A percentile compares a stretch with the other conserved stretches of the same genome.
phyloP scores from a whole-genome alignment of 2,888 invertebrate species.

The Mechanitis mazaeus region DNA sequence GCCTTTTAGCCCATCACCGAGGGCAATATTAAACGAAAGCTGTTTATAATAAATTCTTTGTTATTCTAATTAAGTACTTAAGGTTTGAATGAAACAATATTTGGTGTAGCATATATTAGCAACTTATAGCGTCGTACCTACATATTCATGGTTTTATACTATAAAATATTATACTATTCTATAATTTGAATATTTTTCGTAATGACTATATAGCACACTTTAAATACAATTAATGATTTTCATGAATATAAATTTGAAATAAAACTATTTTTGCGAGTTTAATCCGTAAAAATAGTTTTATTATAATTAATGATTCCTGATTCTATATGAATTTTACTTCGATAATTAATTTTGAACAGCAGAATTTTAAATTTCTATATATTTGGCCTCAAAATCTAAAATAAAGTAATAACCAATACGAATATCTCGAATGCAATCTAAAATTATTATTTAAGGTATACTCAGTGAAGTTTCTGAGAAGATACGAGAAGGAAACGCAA shows the following conservation, averaged over 20 bases:
- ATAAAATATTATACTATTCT: too few species aligned
- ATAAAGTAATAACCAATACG: conserved; percentile 26
- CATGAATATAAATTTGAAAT: too few species aligned
- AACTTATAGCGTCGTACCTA: too few species aligned
- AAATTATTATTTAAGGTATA: conserved; percentile 43
- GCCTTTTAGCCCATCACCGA: conserved; percentile 56
- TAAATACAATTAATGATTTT: too few species aligned
- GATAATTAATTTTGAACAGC: too few species aligned
- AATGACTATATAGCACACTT: too few species aligned
- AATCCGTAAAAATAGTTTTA: too few species aligned
- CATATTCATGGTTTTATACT: too few species aligned
- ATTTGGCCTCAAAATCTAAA: neutral
- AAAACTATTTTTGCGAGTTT: too few species aligned
- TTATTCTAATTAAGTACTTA: conserved; percentile 22
- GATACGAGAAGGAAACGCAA: conserved; percentile 40
- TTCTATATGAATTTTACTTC: too few species aligned
- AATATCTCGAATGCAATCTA: conserved; percentile 38
- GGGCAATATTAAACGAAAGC: conserved; percentile 34
- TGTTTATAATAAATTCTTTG: conserved; percentile 29
- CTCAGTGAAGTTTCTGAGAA: conserved; percentile 41
- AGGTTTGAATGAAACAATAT: neutral
- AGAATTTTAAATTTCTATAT: conserved; percentile 1
- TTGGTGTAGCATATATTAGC: neutral
- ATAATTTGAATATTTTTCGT: too few species aligned
- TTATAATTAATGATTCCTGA: too few species aligned